phyloP scores from a whole-genome alignment of 2,888 invertebrate genomes.

The Apodemia duryi region DNA sequence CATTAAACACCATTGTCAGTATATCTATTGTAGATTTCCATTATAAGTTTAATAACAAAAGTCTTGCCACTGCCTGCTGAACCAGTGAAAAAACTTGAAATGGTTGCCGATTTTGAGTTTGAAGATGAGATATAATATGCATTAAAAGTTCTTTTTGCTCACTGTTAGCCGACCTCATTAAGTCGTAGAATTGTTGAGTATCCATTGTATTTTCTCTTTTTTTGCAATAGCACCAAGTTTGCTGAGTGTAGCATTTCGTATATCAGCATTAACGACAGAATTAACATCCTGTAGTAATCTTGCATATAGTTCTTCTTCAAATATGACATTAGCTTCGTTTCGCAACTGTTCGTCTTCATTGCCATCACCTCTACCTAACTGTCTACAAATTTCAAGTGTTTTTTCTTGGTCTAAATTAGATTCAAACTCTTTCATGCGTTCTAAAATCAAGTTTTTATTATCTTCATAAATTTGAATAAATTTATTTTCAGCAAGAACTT shows the following conservation, averaged over 20 bases:
- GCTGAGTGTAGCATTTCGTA: too few species aligned
- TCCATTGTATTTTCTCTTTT: too few species aligned
- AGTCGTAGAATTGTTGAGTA: too few species aligned
- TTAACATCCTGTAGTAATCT: too few species aligned
- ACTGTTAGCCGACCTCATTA: constrained; percentile 32
- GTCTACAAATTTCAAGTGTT: constrained; percentile 33
- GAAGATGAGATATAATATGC: neutral
- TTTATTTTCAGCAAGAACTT: constrained; percentile 34
- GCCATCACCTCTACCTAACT: constrained; percentile 11
- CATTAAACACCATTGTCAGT: constrained; percentile 41
- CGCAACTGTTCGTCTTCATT: constrained; percentile 11
- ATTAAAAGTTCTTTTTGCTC: constrained; percentile 29
- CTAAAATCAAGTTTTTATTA: constrained; percentile 38
- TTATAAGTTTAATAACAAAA: too few species aligned
- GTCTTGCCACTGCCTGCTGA: constrained; percentile 43
- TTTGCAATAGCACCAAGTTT: too few species aligned
- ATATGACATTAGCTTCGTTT: constrained; percentile 5
- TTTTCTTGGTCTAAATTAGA: constrained; percentile 41
- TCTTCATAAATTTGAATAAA: constrained; percentile 36
- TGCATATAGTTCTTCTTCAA: constrained; percentile 31
- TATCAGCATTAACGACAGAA: too few species aligned
- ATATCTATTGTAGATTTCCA: constrained; percentile 54
- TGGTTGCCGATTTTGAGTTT: constrained; percentile 23
- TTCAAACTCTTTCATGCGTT: constrained; percentile 39
- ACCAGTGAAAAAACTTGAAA: constrained; percentile 35